These are phyloP conservation scores for Shargacucullia verbasci DNA, from an alignment of 2,888 invertebrate species.

Conservation along the genomic window DNA sequence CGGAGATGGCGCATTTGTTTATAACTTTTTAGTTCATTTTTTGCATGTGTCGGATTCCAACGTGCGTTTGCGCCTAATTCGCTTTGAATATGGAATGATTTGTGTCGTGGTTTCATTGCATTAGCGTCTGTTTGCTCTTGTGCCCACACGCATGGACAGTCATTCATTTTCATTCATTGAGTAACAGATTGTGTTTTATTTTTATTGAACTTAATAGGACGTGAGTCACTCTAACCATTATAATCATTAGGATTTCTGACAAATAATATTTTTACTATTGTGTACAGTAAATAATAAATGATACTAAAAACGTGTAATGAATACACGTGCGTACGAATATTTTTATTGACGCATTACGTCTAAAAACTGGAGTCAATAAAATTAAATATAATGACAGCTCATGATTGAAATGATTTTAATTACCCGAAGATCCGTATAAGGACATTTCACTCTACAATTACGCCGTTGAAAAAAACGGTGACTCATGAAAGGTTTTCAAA, in stretches of 20 bases:
- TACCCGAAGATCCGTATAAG: background rate
- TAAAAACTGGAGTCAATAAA: constrained; percentile 1
- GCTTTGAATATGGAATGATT: constrained; percentile 72
- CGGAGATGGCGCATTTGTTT: constrained; percentile 42
- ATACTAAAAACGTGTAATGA: too few species aligned
- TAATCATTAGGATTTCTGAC: constrained; percentile 21
- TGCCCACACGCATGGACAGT: constrained; percentile 57
- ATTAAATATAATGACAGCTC: constrained; percentile 3
- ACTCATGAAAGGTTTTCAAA: constrained; percentile 14
- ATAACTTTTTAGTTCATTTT: constrained; percentile 25
- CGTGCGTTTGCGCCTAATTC: constrained; percentile 68
- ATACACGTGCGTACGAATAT: background rate
- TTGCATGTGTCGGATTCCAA: constrained; percentile 50
- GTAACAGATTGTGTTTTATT: constrained; percentile 58
- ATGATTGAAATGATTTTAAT: constrained; percentile 1
- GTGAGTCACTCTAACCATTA: constrained; percentile 41
- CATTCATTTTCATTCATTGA: constrained; percentile 68
- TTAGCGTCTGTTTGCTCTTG: constrained; percentile 62
- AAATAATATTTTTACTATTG: constrained; percentile 5
- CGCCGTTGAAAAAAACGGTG: constrained; percentile 17
- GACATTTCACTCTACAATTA: constrained; percentile 2
- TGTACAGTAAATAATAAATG: background rate
- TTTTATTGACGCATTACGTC: background rate
- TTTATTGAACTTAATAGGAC: constrained; percentile 61
- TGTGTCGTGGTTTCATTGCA: constrained; percentile 66